phyloP scores from a whole-genome alignment of 1,140 invertebrate genomes.

The Cydia strobilella region DNA sequence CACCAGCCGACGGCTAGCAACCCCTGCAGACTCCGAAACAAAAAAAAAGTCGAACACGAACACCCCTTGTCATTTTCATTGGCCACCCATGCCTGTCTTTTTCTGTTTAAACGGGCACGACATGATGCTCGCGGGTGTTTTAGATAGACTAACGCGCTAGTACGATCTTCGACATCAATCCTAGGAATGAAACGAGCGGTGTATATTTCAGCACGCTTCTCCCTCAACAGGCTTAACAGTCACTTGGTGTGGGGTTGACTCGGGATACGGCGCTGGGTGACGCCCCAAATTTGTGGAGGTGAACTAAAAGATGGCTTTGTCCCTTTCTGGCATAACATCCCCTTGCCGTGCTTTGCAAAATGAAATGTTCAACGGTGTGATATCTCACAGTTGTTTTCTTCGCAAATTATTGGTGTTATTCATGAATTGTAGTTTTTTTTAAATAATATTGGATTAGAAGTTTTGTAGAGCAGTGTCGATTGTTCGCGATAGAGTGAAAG shows the following conservation, averaged over 20 bases:
- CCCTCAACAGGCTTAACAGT: constrained; percentile 7
- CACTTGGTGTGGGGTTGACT: constrained; percentile 1
- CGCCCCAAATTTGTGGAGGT: constrained; percentile 54
- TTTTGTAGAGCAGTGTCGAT: constrained; percentile 36
- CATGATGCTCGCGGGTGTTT: neutral
- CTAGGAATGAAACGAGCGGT: constrained; percentile 26
- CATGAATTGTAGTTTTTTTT: constrained; percentile 47
- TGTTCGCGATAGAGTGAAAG: constrained; percentile 49
- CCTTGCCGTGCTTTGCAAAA: constrained; percentile 42
- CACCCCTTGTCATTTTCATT: constrained; percentile 24
- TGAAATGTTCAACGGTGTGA: constrained; percentile 50
- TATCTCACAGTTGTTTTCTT: constrained; percentile 49
- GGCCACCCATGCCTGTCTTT: constrained; percentile 8
- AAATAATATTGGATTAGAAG: constrained; percentile 39
- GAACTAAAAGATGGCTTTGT: constrained; percentile 49
- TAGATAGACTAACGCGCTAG: neutral
- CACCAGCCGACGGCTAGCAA: constrained; percentile 15
- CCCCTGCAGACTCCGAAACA: neutral
- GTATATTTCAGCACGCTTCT: constrained; percentile 6
- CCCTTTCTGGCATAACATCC: constrained; percentile 55
- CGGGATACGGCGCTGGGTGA: constrained; percentile 42
- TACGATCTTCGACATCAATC: neutral
- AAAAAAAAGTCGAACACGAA: neutral
- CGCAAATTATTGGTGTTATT: constrained; percentile 40
- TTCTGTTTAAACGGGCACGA: neutral